phyloP scores from a whole-genome alignment of 2,888 invertebrate genomes.

The Syritta pipiens region DNA sequence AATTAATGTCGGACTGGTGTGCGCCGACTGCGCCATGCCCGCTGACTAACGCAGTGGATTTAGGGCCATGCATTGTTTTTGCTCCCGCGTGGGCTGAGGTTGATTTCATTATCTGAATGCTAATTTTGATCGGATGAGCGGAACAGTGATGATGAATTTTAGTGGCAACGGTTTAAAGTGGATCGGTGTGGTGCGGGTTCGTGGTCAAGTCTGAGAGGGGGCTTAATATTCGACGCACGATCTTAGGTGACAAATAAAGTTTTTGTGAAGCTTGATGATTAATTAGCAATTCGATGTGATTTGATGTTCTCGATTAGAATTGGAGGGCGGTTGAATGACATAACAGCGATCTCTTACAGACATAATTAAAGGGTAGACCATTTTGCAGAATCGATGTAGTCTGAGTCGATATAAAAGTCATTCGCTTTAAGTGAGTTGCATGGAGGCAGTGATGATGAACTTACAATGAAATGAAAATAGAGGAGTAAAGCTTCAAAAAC shows the following conservation, averaged over 20 bases:
- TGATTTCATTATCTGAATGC: not conserved
- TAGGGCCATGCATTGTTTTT: not conserved
- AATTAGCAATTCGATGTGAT: conserved; percentile 13
- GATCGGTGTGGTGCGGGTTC: no score
- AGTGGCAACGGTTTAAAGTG: not conserved
- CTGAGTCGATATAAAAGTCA: no score
- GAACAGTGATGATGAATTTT: not conserved
- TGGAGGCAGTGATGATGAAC: no score
- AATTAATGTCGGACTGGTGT: no score
- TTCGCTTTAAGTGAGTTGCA: no score
- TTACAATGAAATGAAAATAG: no score
- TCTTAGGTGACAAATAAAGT: not conserved
- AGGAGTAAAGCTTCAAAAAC: no score
- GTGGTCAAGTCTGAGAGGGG: conserved; percentile 4
- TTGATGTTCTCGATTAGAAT: not conserved
- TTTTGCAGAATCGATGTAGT: no score
- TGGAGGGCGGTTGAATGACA: not conserved
- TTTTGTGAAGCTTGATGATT: not conserved
- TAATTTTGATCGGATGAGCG: not conserved
- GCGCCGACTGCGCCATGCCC: conserved; percentile 21
- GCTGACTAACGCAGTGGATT: not conserved
- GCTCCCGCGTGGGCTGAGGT: not conserved
- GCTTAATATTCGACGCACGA: conserved; percentile 25
- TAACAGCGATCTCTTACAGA: no score
- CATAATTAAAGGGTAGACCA: no score